A percentile compares a stretch with the other conserved stretches of the same genome.
Conservation (phyloP, 2,797 vertebrate species). For the Eulemur albifrons region DNA sequence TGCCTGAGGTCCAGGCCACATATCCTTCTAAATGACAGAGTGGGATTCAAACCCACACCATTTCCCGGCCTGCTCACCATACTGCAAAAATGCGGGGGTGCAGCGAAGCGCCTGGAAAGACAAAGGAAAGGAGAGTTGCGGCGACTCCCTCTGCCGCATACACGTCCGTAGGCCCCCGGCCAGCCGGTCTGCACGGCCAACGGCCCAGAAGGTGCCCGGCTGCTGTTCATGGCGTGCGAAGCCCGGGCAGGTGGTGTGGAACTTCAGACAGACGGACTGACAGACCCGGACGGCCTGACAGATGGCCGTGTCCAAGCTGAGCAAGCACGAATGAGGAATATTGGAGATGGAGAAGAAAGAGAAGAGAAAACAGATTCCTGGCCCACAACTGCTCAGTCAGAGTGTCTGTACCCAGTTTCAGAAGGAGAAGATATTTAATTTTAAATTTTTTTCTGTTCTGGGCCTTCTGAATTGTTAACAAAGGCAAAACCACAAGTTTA, state of each 20-base stretch:
- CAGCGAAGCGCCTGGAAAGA: not conserved
- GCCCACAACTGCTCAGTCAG: not conserved
- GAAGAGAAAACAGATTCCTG: not conserved
- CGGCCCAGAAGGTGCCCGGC: not conserved
- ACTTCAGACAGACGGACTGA: not conserved
- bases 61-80: not conserved
- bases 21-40: not conserved
- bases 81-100: not conserved
- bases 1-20: not conserved
- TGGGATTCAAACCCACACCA: not conserved
- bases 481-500: not conserved
- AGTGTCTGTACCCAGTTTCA: not conserved
- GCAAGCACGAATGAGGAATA: not conserved
- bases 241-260: not conserved
- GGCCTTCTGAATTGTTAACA: not conserved
- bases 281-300: not conserved
- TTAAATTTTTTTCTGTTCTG: not conserved
- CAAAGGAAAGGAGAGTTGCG: not conserved
- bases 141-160: not conserved
- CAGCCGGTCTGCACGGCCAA: accelerated
- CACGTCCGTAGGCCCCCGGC: not conserved
- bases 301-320: not conserved
- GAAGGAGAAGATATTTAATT: not conserved
- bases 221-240: not conserved
- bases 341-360: not conserved